These are phyloP conservation scores for Actinostola sp. DNA, from an alignment of 92 coral and sea anemone genomes.

Conservation along the genomic window DNA sequence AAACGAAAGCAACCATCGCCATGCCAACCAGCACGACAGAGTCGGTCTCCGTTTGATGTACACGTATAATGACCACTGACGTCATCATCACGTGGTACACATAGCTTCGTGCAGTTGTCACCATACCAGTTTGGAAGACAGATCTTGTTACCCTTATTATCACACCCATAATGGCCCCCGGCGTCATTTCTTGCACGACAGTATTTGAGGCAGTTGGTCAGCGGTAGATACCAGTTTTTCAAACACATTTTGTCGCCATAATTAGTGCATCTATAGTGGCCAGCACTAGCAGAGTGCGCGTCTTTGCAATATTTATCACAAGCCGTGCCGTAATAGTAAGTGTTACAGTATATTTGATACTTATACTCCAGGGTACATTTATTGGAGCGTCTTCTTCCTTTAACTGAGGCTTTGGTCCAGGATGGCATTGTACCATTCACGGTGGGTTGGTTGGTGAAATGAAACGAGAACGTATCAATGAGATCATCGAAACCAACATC, in stretches of 20 bases:
- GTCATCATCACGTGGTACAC: constrained; percentile 53
- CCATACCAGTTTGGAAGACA: constrained; percentile 59
- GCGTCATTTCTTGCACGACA: constrained; percentile 40
- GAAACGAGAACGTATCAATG: constrained; percentile 26
- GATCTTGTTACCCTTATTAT: constrained; percentile 41
- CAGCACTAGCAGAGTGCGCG: constrained; percentile 30
- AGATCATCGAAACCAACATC: background rate
- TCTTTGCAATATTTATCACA: constrained; percentile 52
- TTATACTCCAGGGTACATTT: constrained; percentile 10
- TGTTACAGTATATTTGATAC: constrained; percentile 29
- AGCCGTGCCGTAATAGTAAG: constrained; percentile 42
- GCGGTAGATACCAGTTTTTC: constrained; percentile 46
- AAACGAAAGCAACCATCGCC: background rate
- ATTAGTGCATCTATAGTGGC: constrained; percentile 45
- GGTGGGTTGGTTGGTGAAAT: constrained; percentile 16
- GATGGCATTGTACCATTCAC: constrained; percentile 23
- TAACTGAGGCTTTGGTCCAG: background rate
- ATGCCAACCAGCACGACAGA: constrained; percentile 24
- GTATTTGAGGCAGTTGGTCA: constrained; percentile 30
- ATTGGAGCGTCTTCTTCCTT: background rate
- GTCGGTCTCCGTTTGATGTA: constrained; percentile 48
- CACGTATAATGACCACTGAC: constrained; percentile 74
- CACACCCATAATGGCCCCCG: constrained; percentile 49
- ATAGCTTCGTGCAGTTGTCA: constrained; percentile 38
- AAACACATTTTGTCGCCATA: constrained; percentile 49